Evolutionary conservation across 2,113 vertebrate genomes (phyloP), one percentile per base, ranked within the genome.

Genomic region (Periophthalmodon schlosseri): DNA sequence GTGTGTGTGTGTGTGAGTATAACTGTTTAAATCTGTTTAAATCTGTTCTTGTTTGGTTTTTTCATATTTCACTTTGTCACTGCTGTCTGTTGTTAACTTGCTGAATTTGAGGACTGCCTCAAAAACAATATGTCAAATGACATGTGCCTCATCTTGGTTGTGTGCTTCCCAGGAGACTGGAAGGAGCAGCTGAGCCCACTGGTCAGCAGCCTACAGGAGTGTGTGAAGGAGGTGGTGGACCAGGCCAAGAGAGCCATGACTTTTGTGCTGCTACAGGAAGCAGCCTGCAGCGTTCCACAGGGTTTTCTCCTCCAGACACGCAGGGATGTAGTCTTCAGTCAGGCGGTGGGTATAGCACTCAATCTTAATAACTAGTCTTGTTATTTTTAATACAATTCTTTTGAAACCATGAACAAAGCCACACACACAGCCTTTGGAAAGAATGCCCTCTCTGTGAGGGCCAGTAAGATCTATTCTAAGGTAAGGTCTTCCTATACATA

Each of bases 211-310:
- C 91, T 99, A 86, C 97, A 97, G 91, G 95, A 97, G 75, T 96
- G 96, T 82, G 96, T 98, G 89, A 91, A 72, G 65, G 96, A 98
- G 72, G 96, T 99, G 86, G 95, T 96, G 79, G 96, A 93, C 67
- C 93, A 95, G 75, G 97, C 97, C 0, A 96, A 93, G 88, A 95
- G 95, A 75, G 97, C 96, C 2, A 95, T 99, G 96, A 96, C 95
- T 0, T 99, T 99, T 69, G 95, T 99, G 73, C 94, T 99, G 52
- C 95, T 99, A 34, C 98, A 99, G 90, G 98, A 99, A 50, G 95
- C 97, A 0, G 96, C 95, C 0, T 97, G 95, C 87, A 96, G 95
- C 77, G 88, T 97, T 76, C 96, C 96, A 8, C 96, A 98, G 72
- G 96, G 95, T 54, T 89, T 97, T 84, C 87, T 95, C 88, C 94